These are phyloP conservation scores for Pangasius krempfi DNA, from an alignment of 2,797 vertebrate genomes.

Conservation along the genomic window DNA sequence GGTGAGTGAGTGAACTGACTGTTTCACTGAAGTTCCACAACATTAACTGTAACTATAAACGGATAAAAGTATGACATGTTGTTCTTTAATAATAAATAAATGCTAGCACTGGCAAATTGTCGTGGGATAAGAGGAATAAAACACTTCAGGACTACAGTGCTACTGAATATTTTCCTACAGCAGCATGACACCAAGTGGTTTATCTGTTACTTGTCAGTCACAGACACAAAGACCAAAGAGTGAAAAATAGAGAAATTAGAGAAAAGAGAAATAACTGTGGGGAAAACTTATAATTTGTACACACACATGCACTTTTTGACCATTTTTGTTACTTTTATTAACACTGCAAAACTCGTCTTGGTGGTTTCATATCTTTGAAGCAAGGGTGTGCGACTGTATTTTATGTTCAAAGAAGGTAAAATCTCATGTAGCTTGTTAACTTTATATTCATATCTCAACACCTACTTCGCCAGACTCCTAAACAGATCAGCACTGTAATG, in stretches of 20 bases:
- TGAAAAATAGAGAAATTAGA: too few species aligned
- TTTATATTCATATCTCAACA: background rate
- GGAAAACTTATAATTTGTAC: background rate
- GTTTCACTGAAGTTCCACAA: background rate
- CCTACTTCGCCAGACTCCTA: background rate
- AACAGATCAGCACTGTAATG: background rate
- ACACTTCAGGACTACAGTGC: background rate
- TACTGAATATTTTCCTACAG: background rate
- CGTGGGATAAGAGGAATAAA: background rate
- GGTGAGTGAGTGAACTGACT: background rate
- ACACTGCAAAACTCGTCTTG: background rate
- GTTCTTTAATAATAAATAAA: background rate
- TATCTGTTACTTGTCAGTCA: background rate
- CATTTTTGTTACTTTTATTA: background rate
- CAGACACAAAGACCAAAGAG: background rate
- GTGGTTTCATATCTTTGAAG: background rate
- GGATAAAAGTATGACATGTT: background rate
- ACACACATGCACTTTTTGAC: too few species aligned
- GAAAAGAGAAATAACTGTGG: background rate
- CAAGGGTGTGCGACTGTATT: background rate
- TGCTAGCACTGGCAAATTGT: background rate
- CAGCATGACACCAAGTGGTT: background rate
- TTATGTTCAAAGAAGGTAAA: background rate
- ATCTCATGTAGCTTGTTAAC: background rate
- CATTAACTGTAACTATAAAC: background rate